phyloP scores from a whole-genome alignment of 2,888 invertebrate species.

The Odontomyia ornata region DNA sequence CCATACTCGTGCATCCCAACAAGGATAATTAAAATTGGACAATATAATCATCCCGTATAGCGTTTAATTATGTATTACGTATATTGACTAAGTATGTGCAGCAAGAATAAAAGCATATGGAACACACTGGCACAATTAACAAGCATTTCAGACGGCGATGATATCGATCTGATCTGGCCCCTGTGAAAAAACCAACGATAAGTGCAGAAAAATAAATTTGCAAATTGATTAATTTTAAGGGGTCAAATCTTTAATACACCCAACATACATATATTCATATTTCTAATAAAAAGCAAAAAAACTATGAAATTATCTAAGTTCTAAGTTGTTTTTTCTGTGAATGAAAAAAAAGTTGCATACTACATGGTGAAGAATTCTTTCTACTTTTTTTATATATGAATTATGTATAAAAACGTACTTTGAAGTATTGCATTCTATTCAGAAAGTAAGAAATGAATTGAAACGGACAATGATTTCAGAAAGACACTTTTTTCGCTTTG shows the following conservation, averaged over 20 bases:
- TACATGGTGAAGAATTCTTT: constrained; percentile 17
- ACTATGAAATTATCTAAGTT: neutral
- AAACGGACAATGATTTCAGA: neutral
- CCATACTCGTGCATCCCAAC: neutral
- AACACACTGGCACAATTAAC: neutral
- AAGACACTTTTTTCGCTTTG: no score
- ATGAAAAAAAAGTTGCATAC: neutral
- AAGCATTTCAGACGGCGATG: neutral
- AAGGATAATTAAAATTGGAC: constrained; percentile 15
- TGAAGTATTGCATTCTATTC: neutral
- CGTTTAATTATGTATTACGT: neutral
- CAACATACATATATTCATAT: neutral
- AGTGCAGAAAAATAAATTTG: neutral
- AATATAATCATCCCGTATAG: neutral
- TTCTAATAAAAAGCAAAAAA: neutral
- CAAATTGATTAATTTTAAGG: no score
- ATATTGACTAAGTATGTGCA: neutral
- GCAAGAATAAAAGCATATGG: neutral
- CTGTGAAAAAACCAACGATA: neutral
- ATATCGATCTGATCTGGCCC: neutral
- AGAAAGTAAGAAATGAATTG: neutral
- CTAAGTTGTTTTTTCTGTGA: constrained; percentile 14
- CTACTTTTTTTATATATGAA: constrained; percentile 21
- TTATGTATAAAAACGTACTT: neutral
- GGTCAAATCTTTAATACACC: neutral